Conservation (phyloP, 1,140 invertebrate species). For the Pseudomyrmex flavicornis region DNA sequence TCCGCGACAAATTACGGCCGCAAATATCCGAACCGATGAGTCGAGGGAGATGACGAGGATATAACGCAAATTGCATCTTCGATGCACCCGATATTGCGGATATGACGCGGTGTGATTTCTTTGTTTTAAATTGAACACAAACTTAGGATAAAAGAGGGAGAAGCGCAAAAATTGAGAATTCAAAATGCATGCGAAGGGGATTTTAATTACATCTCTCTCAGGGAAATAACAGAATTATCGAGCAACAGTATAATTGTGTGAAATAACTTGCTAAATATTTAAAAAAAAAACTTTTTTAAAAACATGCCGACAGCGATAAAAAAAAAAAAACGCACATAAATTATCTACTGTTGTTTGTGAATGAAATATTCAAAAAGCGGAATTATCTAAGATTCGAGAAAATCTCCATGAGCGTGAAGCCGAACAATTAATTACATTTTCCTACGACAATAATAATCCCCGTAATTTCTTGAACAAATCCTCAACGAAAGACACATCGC, state of each 20-base stretch:
- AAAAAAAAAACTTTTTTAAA: background rate
- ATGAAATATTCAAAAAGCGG: background rate
- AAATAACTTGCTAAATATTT: no score
- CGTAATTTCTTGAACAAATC: background rate
- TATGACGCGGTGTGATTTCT: no score
- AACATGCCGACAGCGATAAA: no score
- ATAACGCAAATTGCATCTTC: conserved; percentile 16
- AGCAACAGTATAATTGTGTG: no score
- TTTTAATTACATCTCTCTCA: no score
- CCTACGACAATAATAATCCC: background rate
- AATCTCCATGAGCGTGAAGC: background rate
- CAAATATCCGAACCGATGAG: conserved; percentile 13
- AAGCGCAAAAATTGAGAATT: no score
- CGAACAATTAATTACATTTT: background rate
- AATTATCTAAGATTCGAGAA: background rate
- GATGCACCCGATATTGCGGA: background rate
- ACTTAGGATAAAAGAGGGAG: no score
- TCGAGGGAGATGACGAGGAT: background rate
- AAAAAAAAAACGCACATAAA: no score
- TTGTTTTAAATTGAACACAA: no score
- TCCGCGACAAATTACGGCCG: conserved; percentile 9
- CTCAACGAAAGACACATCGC: background rate
- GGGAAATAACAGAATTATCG: no score
- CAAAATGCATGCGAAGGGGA: no score
- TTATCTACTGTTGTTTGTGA: background rate